phyloP scores from a whole-genome alignment of 2,888 invertebrate species.

The Teleogryllus oceanicus region DNA sequence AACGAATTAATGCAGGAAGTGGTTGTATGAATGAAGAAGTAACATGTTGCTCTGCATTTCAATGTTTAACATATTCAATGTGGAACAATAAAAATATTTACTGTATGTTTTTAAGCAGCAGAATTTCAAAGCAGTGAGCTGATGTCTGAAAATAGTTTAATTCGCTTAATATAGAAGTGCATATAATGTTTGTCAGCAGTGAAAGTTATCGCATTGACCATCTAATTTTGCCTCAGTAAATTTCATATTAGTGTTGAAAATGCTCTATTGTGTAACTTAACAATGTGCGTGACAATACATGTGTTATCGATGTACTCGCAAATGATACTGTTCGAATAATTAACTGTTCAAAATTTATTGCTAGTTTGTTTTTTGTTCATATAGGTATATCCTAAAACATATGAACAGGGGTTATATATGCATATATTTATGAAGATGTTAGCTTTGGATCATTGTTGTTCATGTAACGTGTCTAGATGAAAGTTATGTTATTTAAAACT shows the following conservation, averaged over 20 bases:
- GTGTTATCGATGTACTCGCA: neutral
- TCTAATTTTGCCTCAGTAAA: neutral
- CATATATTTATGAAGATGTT: neutral
- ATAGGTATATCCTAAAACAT: neutral
- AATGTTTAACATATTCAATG: neutral
- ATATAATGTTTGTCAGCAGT: no score
- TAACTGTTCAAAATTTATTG: neutral
- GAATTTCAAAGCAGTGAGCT: neutral
- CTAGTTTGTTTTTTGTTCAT: neutral
- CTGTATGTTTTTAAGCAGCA: neutral
- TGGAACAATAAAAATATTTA: neutral
- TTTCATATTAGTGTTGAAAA: neutral
- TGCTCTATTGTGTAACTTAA: neutral
- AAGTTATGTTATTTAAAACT: neutral
- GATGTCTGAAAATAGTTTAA: neutral
- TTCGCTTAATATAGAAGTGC: neutral
- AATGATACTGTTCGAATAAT: neutral
- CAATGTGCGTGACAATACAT: constrained; percentile 18
- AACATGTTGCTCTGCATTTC: neutral
- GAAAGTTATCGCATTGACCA: no score
- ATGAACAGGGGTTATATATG: neutral
- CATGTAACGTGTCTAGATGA: neutral
- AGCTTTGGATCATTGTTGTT: neutral
- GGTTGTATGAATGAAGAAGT: no score
- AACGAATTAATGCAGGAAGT: neutral